Evolutionary conservation across 2,888 invertebrate genomes (phyloP).

Genomic region (Lucinisca nassula): DNA sequence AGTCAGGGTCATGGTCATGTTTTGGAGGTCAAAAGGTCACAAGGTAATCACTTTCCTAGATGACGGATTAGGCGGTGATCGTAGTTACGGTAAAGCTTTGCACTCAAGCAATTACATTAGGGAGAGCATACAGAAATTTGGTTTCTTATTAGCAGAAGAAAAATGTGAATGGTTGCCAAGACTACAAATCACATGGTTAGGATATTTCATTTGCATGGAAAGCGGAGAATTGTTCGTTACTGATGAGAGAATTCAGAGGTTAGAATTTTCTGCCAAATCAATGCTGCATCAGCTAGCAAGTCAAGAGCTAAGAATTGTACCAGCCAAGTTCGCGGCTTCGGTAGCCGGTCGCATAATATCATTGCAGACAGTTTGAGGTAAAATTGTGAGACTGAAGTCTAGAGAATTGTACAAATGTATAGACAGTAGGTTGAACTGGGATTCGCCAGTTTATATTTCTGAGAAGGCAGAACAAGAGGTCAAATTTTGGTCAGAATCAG

Average conservation of each 20-base stretch:
- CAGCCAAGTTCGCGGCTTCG: too few species aligned
- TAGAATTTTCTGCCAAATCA: background rate
- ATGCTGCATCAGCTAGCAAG: too few species aligned
- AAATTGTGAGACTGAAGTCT: too few species aligned
- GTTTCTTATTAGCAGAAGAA: constrained; percentile 35
- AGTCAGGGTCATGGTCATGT: background rate
- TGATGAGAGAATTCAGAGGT: background rate
- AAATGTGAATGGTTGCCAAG: constrained; percentile 35
- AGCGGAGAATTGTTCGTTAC: background rate
- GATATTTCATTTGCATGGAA: background rate
- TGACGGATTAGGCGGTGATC: constrained; percentile 42
- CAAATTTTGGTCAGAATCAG: too few species aligned
- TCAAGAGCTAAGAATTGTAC: too few species aligned
- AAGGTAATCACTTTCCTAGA: constrained; percentile 39
- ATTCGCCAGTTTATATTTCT: too few species aligned
- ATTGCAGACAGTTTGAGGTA: too few species aligned
- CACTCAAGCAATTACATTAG: background rate
- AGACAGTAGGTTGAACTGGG: too few species aligned
- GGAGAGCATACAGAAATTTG: constrained; percentile 15
- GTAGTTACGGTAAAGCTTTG: background rate
- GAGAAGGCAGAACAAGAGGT: too few species aligned
- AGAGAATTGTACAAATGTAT: too few species aligned
- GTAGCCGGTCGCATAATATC: too few species aligned
- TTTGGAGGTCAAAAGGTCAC: constrained; percentile 28
- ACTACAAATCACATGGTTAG: background rate